Percentiles rank a stretch among this genome's conserved stretches.
These are phyloP conservation scores for Zaprionus bogoriensis DNA, from an alignment of 2,888 invertebrate genomes.

Conservation along the genomic window DNA sequence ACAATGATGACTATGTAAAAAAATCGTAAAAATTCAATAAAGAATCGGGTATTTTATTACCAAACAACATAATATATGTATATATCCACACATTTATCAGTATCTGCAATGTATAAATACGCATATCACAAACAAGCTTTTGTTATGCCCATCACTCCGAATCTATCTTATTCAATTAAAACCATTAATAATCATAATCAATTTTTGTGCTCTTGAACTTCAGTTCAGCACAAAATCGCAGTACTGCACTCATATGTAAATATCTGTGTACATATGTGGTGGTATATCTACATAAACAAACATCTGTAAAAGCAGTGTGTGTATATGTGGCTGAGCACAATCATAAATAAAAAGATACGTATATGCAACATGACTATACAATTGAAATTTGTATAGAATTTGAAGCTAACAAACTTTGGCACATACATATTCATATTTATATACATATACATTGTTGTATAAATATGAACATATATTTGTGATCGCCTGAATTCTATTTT, in stretches of 20 bases:
- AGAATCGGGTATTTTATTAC: background rate
- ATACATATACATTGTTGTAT: too few relatives aligned
- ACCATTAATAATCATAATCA: slow-evolving; percentile 69
- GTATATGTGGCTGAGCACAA: too few relatives aligned
- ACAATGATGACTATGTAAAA: too few relatives aligned
- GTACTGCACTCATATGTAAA: slow-evolving; percentile 22
- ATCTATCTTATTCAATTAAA: slow-evolving; percentile 75
- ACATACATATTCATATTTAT: too few relatives aligned
- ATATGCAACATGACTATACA: too few relatives aligned
- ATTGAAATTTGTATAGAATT: too few relatives aligned
- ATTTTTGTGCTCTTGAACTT: slow-evolving; percentile 76
- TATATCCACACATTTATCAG: background rate
- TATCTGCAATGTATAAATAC: background rate
- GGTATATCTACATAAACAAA: background rate
- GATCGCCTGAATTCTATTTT: too few relatives aligned
- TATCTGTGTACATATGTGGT: background rate
- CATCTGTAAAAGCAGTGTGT: too few relatives aligned
- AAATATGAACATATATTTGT: too few relatives aligned
- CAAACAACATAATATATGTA: background rate
- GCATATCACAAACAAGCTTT: slow-evolving; percentile 22
- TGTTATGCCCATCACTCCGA: slow-evolving; percentile 52
- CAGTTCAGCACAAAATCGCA: slow-evolving; percentile 61
- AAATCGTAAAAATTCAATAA: too few relatives aligned
- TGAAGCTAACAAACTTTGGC: too few relatives aligned
- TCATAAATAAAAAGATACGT: too few relatives aligned